These are phyloP conservation scores for Parotocinclus haroldoi DNA, from an alignment of 2,797 vertebrate genomes.

Conservation along the genomic window DNA sequence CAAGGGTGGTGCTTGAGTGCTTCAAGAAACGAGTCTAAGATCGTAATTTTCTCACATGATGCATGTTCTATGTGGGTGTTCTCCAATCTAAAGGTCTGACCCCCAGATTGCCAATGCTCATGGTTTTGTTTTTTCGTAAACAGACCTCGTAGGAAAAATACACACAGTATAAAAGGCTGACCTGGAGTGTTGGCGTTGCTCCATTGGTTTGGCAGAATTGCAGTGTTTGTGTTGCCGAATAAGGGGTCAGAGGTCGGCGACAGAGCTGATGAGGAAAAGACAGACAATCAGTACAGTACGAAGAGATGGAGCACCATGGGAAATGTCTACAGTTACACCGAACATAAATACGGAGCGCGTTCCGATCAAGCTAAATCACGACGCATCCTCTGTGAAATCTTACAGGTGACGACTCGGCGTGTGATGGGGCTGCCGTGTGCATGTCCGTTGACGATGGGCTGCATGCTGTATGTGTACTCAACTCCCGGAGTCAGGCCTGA, in stretches of 20 bases:
- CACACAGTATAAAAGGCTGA: too few species aligned
- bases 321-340: too few species aligned
- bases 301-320: background rate
- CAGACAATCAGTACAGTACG: background rate
- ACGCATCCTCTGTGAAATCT: background rate
- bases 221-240: background rate
- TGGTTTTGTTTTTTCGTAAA: too few species aligned
- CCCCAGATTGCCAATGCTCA: too few species aligned
- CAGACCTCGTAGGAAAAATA: too few species aligned
- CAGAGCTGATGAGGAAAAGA: background rate
- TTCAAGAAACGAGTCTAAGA: too few species aligned
- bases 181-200: background rate
- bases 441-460: background rate
- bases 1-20: too few species aligned
- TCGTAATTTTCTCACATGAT: too few species aligned
- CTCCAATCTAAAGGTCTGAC: too few species aligned
- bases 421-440: background rate
- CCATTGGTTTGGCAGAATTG: background rate
- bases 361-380: background rate
- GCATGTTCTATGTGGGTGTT: too few species aligned
- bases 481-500: slow-evolving; percentile 2
- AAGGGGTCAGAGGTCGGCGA: background rate
- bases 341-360: background rate
- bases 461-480: background rate
- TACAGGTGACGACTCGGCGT: background rate